Percentiles rank a stretch among this genome's conserved stretches.
Evolutionary conservation across 1,140 invertebrate genomes (phyloP).

Genomic region (Stratiolaelaps scimitus): DNA sequence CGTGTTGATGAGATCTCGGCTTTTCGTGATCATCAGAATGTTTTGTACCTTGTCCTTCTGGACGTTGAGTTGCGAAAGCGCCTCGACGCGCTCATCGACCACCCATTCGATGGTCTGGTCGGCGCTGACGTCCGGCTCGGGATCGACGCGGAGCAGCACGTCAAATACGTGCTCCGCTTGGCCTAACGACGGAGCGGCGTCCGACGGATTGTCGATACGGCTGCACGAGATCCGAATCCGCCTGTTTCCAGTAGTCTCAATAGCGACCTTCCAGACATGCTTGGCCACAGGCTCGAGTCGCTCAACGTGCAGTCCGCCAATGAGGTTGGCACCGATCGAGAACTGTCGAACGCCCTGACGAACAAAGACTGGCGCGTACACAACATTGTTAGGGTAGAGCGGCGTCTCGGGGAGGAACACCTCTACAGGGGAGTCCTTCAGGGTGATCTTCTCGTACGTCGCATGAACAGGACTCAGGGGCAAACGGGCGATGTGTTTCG

Average conservation of each 20-base stretch:
- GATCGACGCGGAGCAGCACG: constrained; percentile 51
- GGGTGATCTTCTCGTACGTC: constrained; percentile 25
- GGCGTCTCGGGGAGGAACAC: constrained; percentile 24
- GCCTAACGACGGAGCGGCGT: constrained; percentile 70
- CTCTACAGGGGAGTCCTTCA: constrained; percentile 23
- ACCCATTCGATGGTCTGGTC: constrained; percentile 46
- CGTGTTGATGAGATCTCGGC: constrained; percentile 67
- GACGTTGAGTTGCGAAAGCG: constrained; percentile 68
- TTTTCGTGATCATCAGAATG: constrained; percentile 84
- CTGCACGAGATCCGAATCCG: constrained; percentile 31
- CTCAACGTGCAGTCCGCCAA: constrained; percentile 12
- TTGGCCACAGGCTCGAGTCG: constrained; percentile 19
- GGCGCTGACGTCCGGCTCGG: constrained; percentile 47
- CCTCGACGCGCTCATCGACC: constrained; percentile 50
- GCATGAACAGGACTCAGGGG: constrained; percentile 19
- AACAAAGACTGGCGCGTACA: constrained; percentile 19
- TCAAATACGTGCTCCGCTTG: constrained; percentile 59
- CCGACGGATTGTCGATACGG: constrained; percentile 56
- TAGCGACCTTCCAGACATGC: constrained; percentile 25
- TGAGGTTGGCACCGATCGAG: constrained; percentile 16
- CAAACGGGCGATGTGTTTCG: constrained; percentile 7
- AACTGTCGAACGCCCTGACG: constrained; percentile 21
- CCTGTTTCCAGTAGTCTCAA: constrained; percentile 27
- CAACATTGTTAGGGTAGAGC: constrained; percentile 18
- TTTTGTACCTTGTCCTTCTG: constrained; percentile 88